Percentiles rank a stretch among this genome's conserved stretches.
These are phyloP conservation scores for Nibea coibor DNA, from an alignment of 2,113 vertebrate genomes.

Conservation along the genomic window DNA sequence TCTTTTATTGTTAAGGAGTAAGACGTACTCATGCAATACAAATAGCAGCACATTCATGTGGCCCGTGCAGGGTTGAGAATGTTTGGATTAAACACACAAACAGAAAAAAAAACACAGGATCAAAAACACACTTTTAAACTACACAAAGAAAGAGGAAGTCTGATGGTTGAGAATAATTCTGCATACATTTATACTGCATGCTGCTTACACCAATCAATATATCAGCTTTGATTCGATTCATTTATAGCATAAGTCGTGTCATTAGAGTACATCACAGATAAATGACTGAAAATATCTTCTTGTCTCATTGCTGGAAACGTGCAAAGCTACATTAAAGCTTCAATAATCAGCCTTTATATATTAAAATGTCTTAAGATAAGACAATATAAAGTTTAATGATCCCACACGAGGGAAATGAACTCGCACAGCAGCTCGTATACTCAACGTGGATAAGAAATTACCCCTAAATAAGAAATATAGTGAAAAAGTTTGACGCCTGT, in stretches of 20 bases:
- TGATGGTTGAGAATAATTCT: neutral
- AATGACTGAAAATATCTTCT: neutral
- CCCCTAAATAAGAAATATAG: too few relatives aligned
- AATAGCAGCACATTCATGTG: neutral
- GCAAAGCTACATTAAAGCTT: neutral
- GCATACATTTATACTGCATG: neutral
- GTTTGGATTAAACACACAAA: neutral
- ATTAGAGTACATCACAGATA: constrained; percentile 1
- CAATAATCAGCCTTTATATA: too few relatives aligned
- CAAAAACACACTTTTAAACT: neutral
- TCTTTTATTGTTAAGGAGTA: neutral
- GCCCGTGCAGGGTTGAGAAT: neutral
- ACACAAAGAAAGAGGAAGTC: neutral
- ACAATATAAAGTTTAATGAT: too few relatives aligned
- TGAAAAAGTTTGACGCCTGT: too few relatives aligned
- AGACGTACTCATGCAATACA: neutral
- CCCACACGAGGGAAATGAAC: too few relatives aligned
- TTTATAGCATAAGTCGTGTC: neutral
- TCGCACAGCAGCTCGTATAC: too few relatives aligned
- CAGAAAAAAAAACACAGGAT: neutral
- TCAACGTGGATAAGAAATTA: too few relatives aligned
- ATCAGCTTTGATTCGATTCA: too few relatives aligned
- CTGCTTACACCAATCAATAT: too few relatives aligned
- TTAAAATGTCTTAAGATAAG: too few relatives aligned
- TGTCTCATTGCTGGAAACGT: neutral